Evolutionary conservation across 2,888 invertebrate genomes (phyloP).

Genomic region (Archaeoteleia sp.): DNA sequence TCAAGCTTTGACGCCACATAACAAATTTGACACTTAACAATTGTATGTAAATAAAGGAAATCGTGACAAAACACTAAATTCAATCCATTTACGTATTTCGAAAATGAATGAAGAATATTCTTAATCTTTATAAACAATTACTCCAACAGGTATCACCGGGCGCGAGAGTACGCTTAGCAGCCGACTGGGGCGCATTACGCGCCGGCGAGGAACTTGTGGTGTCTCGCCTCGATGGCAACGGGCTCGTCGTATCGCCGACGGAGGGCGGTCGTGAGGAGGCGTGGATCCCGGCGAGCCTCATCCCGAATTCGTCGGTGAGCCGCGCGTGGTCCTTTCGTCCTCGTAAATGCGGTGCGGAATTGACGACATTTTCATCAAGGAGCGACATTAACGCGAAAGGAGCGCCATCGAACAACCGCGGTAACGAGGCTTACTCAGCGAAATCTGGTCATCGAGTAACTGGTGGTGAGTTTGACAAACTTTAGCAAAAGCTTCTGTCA

Average conservation of each 20-base stretch:
- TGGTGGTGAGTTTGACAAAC: too few relatives aligned
- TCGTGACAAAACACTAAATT: too few relatives aligned
- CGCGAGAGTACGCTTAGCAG: slow-evolving; percentile 69
- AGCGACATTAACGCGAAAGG: slow-evolving; percentile 4
- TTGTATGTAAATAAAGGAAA: too few relatives aligned
- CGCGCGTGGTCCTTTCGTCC: slow-evolving; percentile 72
- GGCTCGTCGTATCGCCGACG: slow-evolving; percentile 66
- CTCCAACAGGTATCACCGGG: slow-evolving; percentile 70
- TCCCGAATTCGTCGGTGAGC: slow-evolving; percentile 70
- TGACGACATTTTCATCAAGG: slow-evolving; percentile 16
- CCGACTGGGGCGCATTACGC: slow-evolving; percentile 71
- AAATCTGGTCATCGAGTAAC: too few relatives aligned
- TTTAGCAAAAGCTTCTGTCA: too few relatives aligned
- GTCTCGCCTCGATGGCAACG: slow-evolving; percentile 69
- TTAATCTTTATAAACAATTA: slow-evolving; percentile 7
- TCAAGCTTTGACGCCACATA: too few relatives aligned
- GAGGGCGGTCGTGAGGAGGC: slow-evolving; percentile 67
- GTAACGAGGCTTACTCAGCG: neutral
- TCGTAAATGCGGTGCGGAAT: slow-evolving; percentile 56
- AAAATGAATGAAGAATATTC: neutral
- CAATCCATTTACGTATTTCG: too few relatives aligned
- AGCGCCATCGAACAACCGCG: neutral
- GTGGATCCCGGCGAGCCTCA: slow-evolving; percentile 74
- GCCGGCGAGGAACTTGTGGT: slow-evolving; percentile 71
- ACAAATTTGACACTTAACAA: too few relatives aligned